Evolutionary conservation across 2,888 invertebrate species (phyloP).

Genomic region (Melieria omissa): DNA sequence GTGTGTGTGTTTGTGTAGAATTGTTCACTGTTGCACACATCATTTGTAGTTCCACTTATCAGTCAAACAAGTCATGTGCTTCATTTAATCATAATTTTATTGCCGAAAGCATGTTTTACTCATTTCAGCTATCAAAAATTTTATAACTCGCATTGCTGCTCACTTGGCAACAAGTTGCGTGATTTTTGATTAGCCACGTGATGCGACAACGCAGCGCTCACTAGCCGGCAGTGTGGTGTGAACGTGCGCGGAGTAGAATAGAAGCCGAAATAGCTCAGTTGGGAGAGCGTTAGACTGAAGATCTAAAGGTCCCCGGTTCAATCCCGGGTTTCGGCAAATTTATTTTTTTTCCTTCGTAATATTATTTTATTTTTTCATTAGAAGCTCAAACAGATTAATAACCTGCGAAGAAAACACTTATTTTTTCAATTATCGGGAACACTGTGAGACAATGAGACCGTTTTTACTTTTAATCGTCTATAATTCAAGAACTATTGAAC

Average conservation of each 20-base stretch:
- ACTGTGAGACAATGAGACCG: no score
- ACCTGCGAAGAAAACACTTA: no score
- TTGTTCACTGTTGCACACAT: neutral
- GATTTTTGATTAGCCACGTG: no score
- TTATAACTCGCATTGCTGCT: slow-evolving; percentile 16
- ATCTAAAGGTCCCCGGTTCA: slow-evolving; percentile 64
- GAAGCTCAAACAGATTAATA: neutral
- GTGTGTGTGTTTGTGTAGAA: neutral
- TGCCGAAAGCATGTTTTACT: neutral
- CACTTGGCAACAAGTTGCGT: no score
- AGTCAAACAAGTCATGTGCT: no score
- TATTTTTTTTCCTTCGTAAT: slow-evolving; percentile 1
- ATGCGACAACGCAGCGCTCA: neutral
- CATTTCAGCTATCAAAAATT: neutral
- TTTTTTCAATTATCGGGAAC: no score
- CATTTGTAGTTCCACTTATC: no score
- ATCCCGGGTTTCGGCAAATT: slow-evolving; percentile 60
- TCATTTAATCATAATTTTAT: no score
- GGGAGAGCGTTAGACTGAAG: slow-evolving; percentile 65
- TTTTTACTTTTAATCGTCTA: no score
- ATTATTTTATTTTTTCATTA: neutral
- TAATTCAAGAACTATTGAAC: no score
- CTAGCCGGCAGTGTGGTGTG: neutral
- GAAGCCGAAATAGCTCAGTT: slow-evolving; percentile 66
- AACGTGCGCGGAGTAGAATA: neutral